Conservation (phyloP, 2,113 vertebrate genomes). For the Carettochelys insculpta region DNA sequence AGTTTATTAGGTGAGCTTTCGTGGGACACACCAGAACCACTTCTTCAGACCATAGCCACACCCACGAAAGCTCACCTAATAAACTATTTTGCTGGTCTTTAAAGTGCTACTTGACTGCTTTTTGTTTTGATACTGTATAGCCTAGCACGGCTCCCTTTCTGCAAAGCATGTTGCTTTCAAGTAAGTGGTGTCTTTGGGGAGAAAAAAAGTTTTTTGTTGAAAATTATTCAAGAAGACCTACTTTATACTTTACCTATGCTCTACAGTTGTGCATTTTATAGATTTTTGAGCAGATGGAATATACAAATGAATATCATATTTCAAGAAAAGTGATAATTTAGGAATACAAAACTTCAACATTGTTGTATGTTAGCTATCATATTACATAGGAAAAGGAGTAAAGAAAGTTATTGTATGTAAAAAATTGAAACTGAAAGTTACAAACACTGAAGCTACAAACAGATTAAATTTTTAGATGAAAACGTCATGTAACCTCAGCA, state of each 20-base stretch:
- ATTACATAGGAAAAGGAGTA: background rate
- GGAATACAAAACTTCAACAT: background rate
- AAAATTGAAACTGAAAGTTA: slow-evolving; percentile 16
- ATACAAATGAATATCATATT: background rate
- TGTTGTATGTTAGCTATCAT: background rate
- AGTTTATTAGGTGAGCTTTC: too few relatives aligned
- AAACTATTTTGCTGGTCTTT: too few relatives aligned
- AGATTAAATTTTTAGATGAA: slow-evolving; percentile 63
- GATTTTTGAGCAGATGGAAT: background rate
- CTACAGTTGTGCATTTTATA: background rate
- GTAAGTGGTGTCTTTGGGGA: background rate
- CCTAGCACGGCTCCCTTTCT: too few relatives aligned
- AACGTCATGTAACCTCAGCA: slow-evolving; percentile 48
- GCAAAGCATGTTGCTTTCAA: background rate
- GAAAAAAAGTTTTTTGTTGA: too few relatives aligned
- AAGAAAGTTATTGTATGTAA: background rate
- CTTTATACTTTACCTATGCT: background rate
- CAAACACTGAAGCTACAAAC: slow-evolving; percentile 18
- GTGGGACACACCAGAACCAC: too few relatives aligned
- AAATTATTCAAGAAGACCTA: background rate
- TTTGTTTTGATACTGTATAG: too few relatives aligned
- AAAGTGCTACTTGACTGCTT: too few relatives aligned
- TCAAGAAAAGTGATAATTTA: background rate
- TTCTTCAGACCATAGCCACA: too few relatives aligned
- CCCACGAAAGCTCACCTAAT: too few relatives aligned